phyloP scores from a whole-genome alignment of 2,888 invertebrate genomes.

The Lymantria dispar region DNA sequence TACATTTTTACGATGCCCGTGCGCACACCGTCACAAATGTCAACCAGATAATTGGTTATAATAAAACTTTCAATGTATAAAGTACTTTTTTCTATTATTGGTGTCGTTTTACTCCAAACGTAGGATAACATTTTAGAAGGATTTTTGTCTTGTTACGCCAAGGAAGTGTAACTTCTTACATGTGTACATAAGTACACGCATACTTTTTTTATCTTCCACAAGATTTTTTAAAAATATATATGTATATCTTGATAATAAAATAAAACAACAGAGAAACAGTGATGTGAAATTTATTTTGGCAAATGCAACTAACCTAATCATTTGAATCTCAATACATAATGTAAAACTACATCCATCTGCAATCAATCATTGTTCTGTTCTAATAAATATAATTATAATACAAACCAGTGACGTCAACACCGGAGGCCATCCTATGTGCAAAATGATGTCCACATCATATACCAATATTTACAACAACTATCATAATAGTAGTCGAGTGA shows the following conservation, averaged over 20 bases:
- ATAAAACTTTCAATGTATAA: too few species aligned
- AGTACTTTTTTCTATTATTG: too few species aligned
- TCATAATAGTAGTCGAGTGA: conserved; percentile 65
- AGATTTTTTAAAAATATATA: too few species aligned
- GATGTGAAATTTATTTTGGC: conserved; percentile 81
- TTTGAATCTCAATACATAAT: conserved; percentile 71
- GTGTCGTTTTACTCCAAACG: too few species aligned
- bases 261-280: conserved; percentile 56
- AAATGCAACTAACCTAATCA: conserved; percentile 78
- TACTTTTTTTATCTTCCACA: too few species aligned
- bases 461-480: conserved; percentile 55
- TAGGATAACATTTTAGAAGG: too few species aligned
- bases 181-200: too few species aligned
- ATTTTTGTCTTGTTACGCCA: too few species aligned
- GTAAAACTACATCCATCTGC: conserved; percentile 64
- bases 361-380: conserved; percentile 44
- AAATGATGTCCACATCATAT: conserved; percentile 46
- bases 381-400: conserved; percentile 62
- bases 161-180: too few species aligned
- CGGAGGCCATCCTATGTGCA: conserved; percentile 32
- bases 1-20: too few species aligned
- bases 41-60: too few species aligned
- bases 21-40: too few species aligned
- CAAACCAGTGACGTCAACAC: conserved; percentile 13
- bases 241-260: conserved; percentile 6